phyloP scores from a whole-genome alignment of 30 jellyfish, hydroid and myxozoan species.

The Turritopsis rubra region DNA sequence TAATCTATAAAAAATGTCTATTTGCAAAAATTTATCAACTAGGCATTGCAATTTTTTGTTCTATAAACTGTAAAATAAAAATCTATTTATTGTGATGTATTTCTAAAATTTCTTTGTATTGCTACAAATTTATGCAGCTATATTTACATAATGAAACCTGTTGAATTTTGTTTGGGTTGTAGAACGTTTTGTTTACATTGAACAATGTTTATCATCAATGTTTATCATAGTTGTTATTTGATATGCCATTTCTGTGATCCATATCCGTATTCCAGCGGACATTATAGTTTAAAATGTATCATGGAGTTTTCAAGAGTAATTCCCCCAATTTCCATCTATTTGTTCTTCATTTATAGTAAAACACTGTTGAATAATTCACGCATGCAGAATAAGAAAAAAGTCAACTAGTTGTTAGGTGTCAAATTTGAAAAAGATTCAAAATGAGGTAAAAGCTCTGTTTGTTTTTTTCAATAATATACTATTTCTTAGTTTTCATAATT shows the following conservation, averaged over 20 bases:
- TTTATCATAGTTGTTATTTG: not conserved
- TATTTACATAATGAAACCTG: not conserved
- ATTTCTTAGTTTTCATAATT: too few relatives aligned
- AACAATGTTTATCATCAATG: too few relatives aligned
- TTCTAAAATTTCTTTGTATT: not conserved
- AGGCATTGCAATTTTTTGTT: not conserved
- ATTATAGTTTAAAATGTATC: too few relatives aligned
- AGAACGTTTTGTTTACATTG: not conserved
- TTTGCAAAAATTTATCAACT: too few relatives aligned
- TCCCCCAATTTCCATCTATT: too few relatives aligned
- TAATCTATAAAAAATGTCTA: too few relatives aligned
- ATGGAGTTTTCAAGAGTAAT: too few relatives aligned
- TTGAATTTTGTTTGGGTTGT: not conserved
- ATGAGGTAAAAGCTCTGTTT: not conserved
- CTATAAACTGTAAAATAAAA: not conserved
- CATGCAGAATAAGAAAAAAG: too few relatives aligned
- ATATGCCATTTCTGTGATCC: not conserved
- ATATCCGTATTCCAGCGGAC: not conserved
- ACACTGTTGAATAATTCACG: too few relatives aligned
- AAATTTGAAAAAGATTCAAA: not conserved
- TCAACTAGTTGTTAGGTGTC: too few relatives aligned
- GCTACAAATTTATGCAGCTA: not conserved
- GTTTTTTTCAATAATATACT: too few relatives aligned
- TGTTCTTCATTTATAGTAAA: too few relatives aligned
- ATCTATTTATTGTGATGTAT: not conserved